Evolutionary conservation across 2,797 vertebrate genomes (phyloP), one percentile per base, ranked within the genome.

Genomic region (Eremophila alpestris): DNA sequence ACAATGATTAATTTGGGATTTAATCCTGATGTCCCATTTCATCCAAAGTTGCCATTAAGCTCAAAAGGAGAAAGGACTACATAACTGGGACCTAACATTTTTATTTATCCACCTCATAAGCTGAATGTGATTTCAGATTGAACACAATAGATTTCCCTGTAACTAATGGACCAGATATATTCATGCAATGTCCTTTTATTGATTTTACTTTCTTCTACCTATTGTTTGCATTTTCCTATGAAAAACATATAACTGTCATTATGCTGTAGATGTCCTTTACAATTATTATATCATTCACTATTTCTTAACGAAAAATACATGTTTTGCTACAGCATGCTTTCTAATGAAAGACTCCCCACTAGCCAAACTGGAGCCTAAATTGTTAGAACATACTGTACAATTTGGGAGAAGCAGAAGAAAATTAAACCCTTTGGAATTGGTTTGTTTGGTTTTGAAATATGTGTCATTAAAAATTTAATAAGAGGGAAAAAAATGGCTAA

Each of bases 111-210:
- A 95, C 82, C 95, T 87, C 68, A 91, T 93, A 96, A 94, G 87
- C 85, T 95, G 94, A 90, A 94, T 92, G 81, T 59, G 96, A 93
- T 94, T 97, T 96, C 80, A 94, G 95, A 95, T 91, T 95, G 97
- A 95, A 97, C 87, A 96, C 93, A 97, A 97, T 96, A 94, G 96
- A 97, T 96, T 93, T 94, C 94, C 79, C 92, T 94, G 94, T 92
- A 97, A 97, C 97, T 97, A 97, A 97, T 97, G 97, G 97, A 95
- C 95, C 97, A 97, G 95, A 96, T 92, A 97, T 93, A 98, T 97
- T 95, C 96, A 95, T 95, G 92, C 94, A 48, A 80, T 97, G 97
- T 97, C 97, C 95, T 96, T 97, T 97, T 97, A 98, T 97, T 96
- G 97, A 97, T 97, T 97, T 97, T 96, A 95, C 93, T 98, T 96